Base-by-base conservation (phyloP, 2,888 invertebrate genomes). In the Synanthedon myopaeformis region DNA sequence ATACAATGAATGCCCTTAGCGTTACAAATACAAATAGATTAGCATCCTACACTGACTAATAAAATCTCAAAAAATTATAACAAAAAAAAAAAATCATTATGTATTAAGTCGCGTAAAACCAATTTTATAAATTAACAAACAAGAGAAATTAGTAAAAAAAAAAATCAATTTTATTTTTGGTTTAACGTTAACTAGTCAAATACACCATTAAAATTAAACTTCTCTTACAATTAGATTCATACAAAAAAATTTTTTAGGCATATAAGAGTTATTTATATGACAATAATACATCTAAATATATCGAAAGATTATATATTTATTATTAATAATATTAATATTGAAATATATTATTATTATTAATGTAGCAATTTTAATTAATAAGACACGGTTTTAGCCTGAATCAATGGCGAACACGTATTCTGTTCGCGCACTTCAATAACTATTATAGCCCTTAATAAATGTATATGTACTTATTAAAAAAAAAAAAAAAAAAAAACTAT, bases 321-420 rank as follows among this genome's bases (percentile, higher is more conserved):
- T 35, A 35, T 35, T 35, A 35, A 28, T 19, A 19, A 19, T 19
- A 19, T 19, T 19, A 19, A n/a, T 19, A 19, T 3, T 19, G 19
- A 19, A 2, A 4, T 23, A 23, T 35, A 35, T 35, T n/a, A n/a
- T n/a, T n/a, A 35, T 10, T 35, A 35, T 35, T 35, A 1, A 35
- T 35, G 35, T 35, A 35, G 10, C n/a, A n/a, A n/a, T n/a, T 35
- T 23, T 10, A 35, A 35, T 35, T 35, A 35, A 35, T 35, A 35
- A 76, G 76, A 74, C 76, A 76, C 76, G 59, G 61, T 53, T 63
- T 74, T 70, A 71, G 72, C 74, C 74, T 62, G 61, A 57, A 58
- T 54, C n/a, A 4, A n/a, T 41, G 17, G 35, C 11, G 17, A 42
- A 42, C 23, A 17, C 17, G 8, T 54, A 23, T 51, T 35, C 12